Base-by-base conservation (phyloP, 2,888 invertebrate species). In the Nebria salina region DNA sequence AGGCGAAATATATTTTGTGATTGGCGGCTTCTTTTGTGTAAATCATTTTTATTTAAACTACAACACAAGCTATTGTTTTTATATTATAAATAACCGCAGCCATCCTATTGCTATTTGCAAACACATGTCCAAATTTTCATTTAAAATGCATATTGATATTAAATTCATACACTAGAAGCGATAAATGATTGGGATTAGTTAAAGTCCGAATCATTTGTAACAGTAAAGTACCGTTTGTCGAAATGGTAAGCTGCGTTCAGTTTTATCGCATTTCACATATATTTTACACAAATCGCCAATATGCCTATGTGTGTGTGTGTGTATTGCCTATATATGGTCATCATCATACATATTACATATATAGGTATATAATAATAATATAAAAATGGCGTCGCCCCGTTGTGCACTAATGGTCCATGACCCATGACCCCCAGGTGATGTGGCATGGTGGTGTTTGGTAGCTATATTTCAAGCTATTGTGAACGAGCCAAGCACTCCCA, bases 361-460 rank as follows among this genome's bases (percentile, higher is more conserved):
- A 54, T 54, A 54, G 6, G 7, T 54, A 54, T 54, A 54, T 54
- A 54, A 54, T 54, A 54, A 54, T 54, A 54, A 13, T 54, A 54
- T 7, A 54, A 54, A 54, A 54, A 54, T 54, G 54, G 54, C 54
- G 54, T 54, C 54, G 54, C 54, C 54, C 54, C 13, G 54, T 54
- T 54, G 54, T 54, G 54, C 54, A 54, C 54, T 54, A 54, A 54
- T 54, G 54, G 54, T 54, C 54, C 54, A 13, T 54, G 54, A 54
- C 54, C 54, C 54, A 54, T 54, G 54, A 54, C 54, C 54, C 34
- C 13, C 54, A 54, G 54, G 54, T 54, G 54, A 54, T 54, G 54
- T 54, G 54, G 54, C 54, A 54, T 54, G 54, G 54, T 54, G 54
- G 54, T 54, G 54, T 54, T 54, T 54, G 54, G 54, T 54, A 54